phyloP scores from a whole-genome alignment of 1,140 invertebrate species.

The Epicauta chinensis region DNA sequence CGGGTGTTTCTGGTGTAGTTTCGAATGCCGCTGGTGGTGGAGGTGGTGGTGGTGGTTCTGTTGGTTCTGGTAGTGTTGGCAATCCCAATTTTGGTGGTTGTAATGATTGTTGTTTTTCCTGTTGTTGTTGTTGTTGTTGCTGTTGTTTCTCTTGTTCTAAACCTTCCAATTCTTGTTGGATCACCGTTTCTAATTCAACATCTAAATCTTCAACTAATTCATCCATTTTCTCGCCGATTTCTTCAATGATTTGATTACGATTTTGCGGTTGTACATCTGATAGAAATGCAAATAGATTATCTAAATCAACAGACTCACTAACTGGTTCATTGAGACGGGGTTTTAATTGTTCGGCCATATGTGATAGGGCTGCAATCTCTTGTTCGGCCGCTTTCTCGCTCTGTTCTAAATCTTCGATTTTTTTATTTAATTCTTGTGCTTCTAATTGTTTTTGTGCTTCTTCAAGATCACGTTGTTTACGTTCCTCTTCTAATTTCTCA shows the following conservation, averaged over 20 bases:
- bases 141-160: slow-evolving; percentile 39
- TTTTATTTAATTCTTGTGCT: slow-evolving; percentile 34
- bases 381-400: slow-evolving; percentile 60
- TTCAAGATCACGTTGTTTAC: slow-evolving; percentile 44
- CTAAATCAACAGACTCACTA: slow-evolving; percentile 72
- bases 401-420: slow-evolving; percentile 43
- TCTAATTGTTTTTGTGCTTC: slow-evolving; percentile 18
- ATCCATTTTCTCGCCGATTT: slow-evolving; percentile 79
- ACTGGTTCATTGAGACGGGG: slow-evolving; percentile 50
- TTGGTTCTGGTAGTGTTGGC: slow-evolving; percentile 67
- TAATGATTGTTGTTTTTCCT: slow-evolving; percentile 33
- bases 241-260: slow-evolving; percentile 60
- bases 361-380: slow-evolving; percentile 66
- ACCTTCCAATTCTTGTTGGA: slow-evolving; percentile 51
- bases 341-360: slow-evolving; percentile 72
- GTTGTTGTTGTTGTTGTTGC: slow-evolving; percentile 32
- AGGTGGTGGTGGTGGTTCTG: slow-evolving; percentile 63
- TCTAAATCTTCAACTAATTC: slow-evolving; percentile 73
- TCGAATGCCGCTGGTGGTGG: slow-evolving; percentile 39
- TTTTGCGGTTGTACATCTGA: slow-evolving; percentile 67
- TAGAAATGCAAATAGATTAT: slow-evolving; percentile 90
- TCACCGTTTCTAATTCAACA: slow-evolving; percentile 58
- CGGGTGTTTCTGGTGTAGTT: slow-evolving; percentile 32
- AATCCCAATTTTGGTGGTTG: slow-evolving; percentile 42
- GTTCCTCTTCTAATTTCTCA: slow-evolving; percentile 56